Percentiles rank a stretch among this genome's conserved stretches.
Evolutionary conservation across 2,797 vertebrate genomes (phyloP).

Genomic region (Gila robusta): DNA sequence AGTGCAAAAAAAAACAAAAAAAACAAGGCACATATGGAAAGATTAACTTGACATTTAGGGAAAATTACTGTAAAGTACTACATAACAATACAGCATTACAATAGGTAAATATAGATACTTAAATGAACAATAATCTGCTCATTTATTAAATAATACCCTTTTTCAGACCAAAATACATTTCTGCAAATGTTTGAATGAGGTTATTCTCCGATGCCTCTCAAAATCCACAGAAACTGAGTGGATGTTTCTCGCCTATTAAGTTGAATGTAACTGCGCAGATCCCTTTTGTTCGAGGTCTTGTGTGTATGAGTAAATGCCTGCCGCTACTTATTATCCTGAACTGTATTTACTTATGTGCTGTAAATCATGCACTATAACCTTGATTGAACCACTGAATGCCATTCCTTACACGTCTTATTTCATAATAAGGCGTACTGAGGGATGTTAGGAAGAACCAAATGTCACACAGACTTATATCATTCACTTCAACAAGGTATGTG

Average conservation of each 20-base stretch:
- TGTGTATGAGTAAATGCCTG: not conserved
- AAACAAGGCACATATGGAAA: not conserved
- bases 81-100: not conserved
- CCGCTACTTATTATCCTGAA: not conserved
- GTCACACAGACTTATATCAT: slow-evolving; percentile 20
- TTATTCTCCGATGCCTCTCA: not conserved
- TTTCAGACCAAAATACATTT: not conserved
- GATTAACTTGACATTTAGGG: not conserved
- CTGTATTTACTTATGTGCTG: not conserved
- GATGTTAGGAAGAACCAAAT: slow-evolving; percentile 15
- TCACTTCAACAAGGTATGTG: not conserved
- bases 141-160: not conserved
- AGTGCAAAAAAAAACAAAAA: not conserved
- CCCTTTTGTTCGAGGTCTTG: not conserved
- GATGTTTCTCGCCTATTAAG: not conserved
- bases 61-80: not conserved
- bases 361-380: slow-evolving; percentile 11
- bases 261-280: not conserved
- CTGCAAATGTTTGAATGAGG: not conserved
- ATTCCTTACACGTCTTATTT: not conserved
- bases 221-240: not conserved
- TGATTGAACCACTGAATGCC: not conserved
- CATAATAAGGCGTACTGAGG: not conserved
- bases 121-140: not conserved
- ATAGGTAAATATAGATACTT: not conserved